Evolutionary conservation across 2,888 invertebrate genomes (phyloP).

Genomic region (Sisyra nigra): DNA sequence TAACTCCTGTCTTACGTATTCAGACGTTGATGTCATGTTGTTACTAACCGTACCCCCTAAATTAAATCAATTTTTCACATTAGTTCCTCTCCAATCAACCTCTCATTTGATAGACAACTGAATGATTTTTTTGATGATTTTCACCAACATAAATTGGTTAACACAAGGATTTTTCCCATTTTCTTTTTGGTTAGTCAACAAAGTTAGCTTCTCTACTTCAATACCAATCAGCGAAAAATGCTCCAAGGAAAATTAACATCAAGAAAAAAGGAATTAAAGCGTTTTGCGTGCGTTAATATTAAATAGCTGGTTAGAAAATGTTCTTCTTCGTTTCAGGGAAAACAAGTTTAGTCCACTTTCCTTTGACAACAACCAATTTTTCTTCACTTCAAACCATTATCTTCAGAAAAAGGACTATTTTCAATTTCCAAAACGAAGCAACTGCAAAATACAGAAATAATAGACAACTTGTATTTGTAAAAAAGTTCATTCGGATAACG

Average conservation of each 20-base stretch:
- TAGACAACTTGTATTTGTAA: not conserved
- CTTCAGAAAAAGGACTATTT: too few species aligned
- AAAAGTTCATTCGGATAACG: too few species aligned
- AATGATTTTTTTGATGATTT: not conserved
- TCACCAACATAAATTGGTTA: not conserved
- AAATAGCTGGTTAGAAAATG: too few species aligned
- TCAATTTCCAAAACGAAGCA: too few species aligned
- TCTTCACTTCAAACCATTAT: not conserved
- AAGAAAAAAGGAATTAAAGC: not conserved
- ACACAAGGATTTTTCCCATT: too few species aligned
- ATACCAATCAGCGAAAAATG: not conserved
- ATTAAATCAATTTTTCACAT: not conserved
- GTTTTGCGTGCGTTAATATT: not conserved
- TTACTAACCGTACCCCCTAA: slow-evolving; percentile 33
- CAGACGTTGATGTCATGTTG: slow-evolving; percentile 50
- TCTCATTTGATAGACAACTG: not conserved
- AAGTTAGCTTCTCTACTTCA: not conserved
- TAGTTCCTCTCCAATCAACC: not conserved
- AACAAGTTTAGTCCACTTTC: not conserved
- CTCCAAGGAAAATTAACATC: not conserved
- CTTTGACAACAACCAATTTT: too few species aligned
- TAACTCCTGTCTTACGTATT: slow-evolving; percentile 83
- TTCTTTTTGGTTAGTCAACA: too few species aligned
- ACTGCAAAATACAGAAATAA: too few species aligned
- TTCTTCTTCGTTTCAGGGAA: not conserved